Evolutionary conservation across 2,113 vertebrate genomes (phyloP), one percentile per base, ranked within the genome.

Genomic region (Zapornia atra): DNA sequence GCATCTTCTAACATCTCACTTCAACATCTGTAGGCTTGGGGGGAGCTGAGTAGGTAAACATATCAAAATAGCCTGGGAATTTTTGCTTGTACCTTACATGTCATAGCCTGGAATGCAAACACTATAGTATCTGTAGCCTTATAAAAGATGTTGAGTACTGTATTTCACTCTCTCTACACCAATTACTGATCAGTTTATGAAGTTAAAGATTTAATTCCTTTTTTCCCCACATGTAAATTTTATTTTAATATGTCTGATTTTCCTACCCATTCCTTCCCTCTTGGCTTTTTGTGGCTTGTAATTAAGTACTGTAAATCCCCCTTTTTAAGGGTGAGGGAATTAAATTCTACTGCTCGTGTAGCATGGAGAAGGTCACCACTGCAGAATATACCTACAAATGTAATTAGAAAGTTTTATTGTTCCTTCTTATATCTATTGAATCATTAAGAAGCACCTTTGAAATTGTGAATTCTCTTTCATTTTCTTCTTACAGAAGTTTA

Each of bases 211-310:
- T 87, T 82, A 61, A 96, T 83, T 70, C 20, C 6, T 93, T 94
- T 73, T 68, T 11, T 18, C 11, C 36, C 9, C 21, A 31, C 40
- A 5, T 26, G 31, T 61, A 57, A 17, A 70, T 50, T 90, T 90
- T 71, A 79, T 84, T 76, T 95, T 76, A 87, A 51, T 88, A 65
- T 51, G 48, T 87, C 81, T 87, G 57, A 82, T 76, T 90, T 88
- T 84, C 71, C 53, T 82, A 38, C 26, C 46, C n/a, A 54, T 59
- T 69, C 8, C 17, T 6, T 66, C 59, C 31, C 38, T 83, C 25
- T 51, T 82, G 51, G 34, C 15, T 85, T 92, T 91, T 57, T 72
- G 33, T 36, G 34, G 22, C 70, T 92, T 85, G 28, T n/a, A 80
- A 56, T 73, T 80, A 75, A 89, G 28, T 57, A 57, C 13, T n/a